These are phyloP conservation scores for Stenotaenia linearis DNA, from an alignment of 2,888 invertebrate species.

Conservation along the genomic window DNA sequence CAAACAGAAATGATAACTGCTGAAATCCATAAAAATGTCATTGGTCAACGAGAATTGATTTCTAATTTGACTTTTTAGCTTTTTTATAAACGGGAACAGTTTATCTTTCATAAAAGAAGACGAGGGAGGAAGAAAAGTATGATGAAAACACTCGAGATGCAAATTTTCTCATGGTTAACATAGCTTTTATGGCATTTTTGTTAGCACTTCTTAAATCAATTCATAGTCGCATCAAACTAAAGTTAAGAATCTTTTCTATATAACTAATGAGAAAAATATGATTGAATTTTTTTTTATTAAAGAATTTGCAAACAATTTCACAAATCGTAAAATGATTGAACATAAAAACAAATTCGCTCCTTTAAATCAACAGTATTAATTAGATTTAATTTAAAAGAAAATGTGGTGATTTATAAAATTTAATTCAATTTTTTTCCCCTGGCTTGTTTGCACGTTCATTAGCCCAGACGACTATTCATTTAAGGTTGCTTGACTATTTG, in stretches of 20 bases:
- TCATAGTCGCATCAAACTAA: background rate
- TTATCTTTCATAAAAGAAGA: background rate
- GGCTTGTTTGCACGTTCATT: background rate
- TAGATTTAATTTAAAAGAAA: background rate
- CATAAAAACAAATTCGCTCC: too few species aligned
- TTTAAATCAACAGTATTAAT: background rate
- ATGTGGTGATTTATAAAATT: background rate
- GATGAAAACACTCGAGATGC: background rate
- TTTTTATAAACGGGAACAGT: too few species aligned
- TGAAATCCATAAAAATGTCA: too few species aligned
- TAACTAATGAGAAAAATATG: background rate
- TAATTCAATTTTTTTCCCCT: background rate
- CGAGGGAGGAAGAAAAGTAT: background rate
- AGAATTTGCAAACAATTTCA: too few species aligned
- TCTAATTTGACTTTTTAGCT: too few species aligned
- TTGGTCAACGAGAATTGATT: too few species aligned
- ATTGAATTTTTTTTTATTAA: too few species aligned
- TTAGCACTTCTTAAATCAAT: background rate
- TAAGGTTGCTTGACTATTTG: constrained; percentile 10
- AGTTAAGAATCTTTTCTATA: background rate
- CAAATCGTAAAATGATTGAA: too few species aligned
- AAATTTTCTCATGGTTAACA: background rate
- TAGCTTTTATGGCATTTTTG: background rate
- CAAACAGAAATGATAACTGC: too few species aligned
- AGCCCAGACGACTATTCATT: background rate